Evolutionary conservation across 2,888 invertebrate genomes (phyloP), one percentile per base, ranked within the genome.

Genomic region (Brenthis hecate): DNA sequence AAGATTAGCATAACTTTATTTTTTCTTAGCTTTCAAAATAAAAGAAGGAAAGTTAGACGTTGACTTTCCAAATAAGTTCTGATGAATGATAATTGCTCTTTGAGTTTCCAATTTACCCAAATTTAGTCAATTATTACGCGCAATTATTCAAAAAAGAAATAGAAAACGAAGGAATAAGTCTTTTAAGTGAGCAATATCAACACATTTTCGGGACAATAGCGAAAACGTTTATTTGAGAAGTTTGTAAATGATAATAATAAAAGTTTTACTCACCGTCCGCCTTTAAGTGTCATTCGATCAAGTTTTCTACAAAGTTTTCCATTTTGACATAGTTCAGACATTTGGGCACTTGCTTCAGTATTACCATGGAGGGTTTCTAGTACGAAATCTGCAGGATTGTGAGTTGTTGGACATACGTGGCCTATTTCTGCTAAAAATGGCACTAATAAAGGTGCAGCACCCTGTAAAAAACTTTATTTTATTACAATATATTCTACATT

Each of bases 351-450:
- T 1, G 84, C 78, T 62, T 91, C 89, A 0, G 72, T 63, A 48
- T 88, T 80, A 13, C 78, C 78, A 6, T 82, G 74, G 3, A 92
- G 75, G 0, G 88, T 89, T 70, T 90, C 93, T 74, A 94, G 80
- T 56, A 89, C 94, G 81, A 95, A 97, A 85, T 97, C 97, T 1
- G 96, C 96, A 0, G 97, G 97, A 79, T 96, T 97, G 86, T 97
- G 95, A 47, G 96, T 96, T 14, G 94, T 94, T 3, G 97, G 97
- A 81, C 97, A 97, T 3, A 94, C 85, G 71, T 95, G 93, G 13
- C 95, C 95, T 43, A 94, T 91, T 65, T 94, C 93, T 1, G 94
- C 85, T 70, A 97, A 87, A 83, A 94, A 96, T 0, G 96, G 95
- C 0, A 97, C 94, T 5, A 97, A 86, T n/a, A 94, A 93, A 14